Conservation (phyloP, 2,113 vertebrate species). For the Neolamprologus longior region DNA sequence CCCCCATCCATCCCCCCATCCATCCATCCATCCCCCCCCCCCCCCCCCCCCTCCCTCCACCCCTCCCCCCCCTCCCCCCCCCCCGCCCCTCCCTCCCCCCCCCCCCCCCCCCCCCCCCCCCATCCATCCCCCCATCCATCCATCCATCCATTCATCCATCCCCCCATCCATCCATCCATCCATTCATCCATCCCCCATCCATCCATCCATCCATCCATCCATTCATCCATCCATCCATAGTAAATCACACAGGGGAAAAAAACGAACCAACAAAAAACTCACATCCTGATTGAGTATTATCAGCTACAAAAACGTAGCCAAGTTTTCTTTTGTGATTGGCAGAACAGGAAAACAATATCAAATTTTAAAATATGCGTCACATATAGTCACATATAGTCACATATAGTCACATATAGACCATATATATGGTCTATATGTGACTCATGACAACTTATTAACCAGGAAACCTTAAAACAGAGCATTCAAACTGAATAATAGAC, state of each 20-base stretch:
- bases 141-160: accelerated
- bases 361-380: neutral
- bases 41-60: accelerated
- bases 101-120: too few relatives aligned
- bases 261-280: accelerated
- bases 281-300: too few relatives aligned
- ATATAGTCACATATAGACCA: neutral
- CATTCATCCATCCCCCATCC: accelerated
- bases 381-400: neutral
- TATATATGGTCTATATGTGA: neutral
- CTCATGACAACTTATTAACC: neutral
- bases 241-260: neutral
- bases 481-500: neutral
- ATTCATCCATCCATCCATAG: neutral
- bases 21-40: accelerated
- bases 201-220: accelerated
- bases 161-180: accelerated
- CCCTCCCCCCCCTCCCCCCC: accelerated
- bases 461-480: neutral
- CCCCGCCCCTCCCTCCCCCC: too few relatives aligned
- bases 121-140: accelerated
- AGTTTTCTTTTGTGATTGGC: neutral
- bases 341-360: neutral
- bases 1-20: accelerated
- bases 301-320: neutral